These are phyloP conservation scores for Neodiprion lecontei DNA, from an alignment of 1,140 invertebrate species.

Conservation along the genomic window DNA sequence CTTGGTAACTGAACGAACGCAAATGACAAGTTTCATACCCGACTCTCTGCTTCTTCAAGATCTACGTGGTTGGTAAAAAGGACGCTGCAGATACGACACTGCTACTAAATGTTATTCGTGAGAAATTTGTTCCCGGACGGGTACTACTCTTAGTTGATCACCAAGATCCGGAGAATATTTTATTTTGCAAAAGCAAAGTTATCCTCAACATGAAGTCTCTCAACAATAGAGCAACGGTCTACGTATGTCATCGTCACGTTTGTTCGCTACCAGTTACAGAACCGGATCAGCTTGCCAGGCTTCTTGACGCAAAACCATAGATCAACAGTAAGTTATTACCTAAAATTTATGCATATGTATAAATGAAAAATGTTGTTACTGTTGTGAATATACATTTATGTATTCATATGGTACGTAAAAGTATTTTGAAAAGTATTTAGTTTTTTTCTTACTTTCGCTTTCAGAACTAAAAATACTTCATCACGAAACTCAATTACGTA, in stretches of 20 bases:
- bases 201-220: constrained; percentile 54
- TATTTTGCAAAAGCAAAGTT: constrained; percentile 48
- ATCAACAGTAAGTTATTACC: constrained; percentile 29
- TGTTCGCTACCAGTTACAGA: constrained; percentile 82
- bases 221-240: constrained; percentile 72
- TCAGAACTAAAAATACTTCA: too few species aligned
- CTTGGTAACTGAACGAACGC: background rate
- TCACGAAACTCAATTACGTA: too few species aligned
- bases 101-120: constrained; percentile 71
- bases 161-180: constrained; percentile 37
- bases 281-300: constrained; percentile 68
- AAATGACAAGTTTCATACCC: background rate
- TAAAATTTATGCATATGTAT: constrained; percentile 24
- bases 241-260: constrained; percentile 80
- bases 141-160: constrained; percentile 73
- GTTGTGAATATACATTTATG: background rate
- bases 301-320: constrained; percentile 63
- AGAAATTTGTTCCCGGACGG: constrained; percentile 73
- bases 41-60: constrained; percentile 58
- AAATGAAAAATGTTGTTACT: background rate
- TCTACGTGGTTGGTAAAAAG: constrained; percentile 71
- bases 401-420: background rate
- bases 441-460: background rate
- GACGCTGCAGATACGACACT: constrained; percentile 72
- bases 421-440: background rate